Conservation (phyloP, 2,888 invertebrate genomes). For the Leucoma salicis region DNA sequence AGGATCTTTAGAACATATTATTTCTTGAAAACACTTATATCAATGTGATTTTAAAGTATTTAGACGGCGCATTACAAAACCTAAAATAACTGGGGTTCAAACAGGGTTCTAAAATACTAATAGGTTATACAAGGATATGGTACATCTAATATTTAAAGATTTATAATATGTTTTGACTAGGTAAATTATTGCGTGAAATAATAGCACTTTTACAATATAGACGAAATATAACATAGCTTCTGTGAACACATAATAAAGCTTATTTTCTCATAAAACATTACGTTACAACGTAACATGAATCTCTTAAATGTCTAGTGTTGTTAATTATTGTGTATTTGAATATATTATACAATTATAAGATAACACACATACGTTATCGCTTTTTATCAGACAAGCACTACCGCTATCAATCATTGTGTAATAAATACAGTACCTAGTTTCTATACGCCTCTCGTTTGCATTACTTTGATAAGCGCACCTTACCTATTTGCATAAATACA, state of each 20-base stretch:
- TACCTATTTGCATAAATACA: no score
- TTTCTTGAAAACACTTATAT: slow-evolving; percentile 7
- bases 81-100: slow-evolving; percentile 4
- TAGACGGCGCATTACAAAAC: slow-evolving; percentile 10
- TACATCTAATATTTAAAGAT: neutral
- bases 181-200: slow-evolving; percentile 6
- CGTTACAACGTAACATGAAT: slow-evolving; percentile 9
- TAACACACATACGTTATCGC: neutral
- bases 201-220: slow-evolving; percentile 2
- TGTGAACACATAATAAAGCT: slow-evolving; percentile 27
- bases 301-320: neutral
- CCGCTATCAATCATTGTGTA: slow-evolving; percentile 4
- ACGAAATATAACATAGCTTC: slow-evolving; percentile 14
- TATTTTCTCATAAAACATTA: slow-evolving; percentile 11
- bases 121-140: neutral
- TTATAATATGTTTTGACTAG: neutral
- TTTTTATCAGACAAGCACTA: slow-evolving; percentile 4
- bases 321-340: neutral
- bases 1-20: slow-evolving; percentile 24
- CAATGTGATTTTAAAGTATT: slow-evolving; percentile 4
- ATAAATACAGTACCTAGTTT: no score
- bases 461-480: no score
- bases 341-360: no score
- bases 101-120: neutral
- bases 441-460: no score